Evolutionary conservation across 1,140 invertebrate species (phyloP).

Genomic region (Plodia interpunctella): DNA sequence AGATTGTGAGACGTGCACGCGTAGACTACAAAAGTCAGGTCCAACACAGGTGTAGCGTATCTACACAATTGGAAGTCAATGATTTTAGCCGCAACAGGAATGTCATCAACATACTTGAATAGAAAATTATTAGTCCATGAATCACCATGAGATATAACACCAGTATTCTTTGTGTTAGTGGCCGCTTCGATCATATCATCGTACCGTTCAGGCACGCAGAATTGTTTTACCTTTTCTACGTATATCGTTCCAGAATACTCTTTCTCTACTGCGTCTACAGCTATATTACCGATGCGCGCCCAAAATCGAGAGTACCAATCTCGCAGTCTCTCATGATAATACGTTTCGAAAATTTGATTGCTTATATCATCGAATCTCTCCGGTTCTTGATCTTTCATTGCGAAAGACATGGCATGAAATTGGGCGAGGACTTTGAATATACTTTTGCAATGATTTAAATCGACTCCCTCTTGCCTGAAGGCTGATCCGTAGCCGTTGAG

Average conservation of each 20-base stretch:
- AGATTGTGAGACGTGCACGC: constrained; percentile 79
- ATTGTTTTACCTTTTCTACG: constrained; percentile 76
- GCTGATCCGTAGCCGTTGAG: constrained; percentile 73
- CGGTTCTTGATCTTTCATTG: constrained; percentile 80
- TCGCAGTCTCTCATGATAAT: constrained; percentile 78
- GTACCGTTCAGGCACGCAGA: constrained; percentile 71
- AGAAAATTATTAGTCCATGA: constrained; percentile 86
- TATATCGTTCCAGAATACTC: constrained; percentile 80
- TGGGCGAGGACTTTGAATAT: constrained; percentile 80
- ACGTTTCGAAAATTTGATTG: constrained; percentile 73
- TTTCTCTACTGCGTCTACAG: constrained; percentile 80
- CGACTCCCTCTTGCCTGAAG: constrained; percentile 74
- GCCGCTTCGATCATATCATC: constrained; percentile 50
- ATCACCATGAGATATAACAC: constrained; percentile 83
- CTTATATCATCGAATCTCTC: constrained; percentile 76
- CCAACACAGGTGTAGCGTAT: constrained; percentile 78
- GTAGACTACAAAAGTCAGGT: constrained; percentile 81
- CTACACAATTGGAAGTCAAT: constrained; percentile 85
- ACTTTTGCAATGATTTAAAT: constrained; percentile 69
- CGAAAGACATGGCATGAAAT: constrained; percentile 83
- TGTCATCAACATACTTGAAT: constrained; percentile 66
- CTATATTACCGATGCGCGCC: constrained; percentile 72
- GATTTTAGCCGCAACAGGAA: constrained; percentile 76
- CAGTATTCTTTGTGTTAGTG: constrained; percentile 47
- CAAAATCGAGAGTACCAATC: constrained; percentile 82